phyloP scores from a whole-genome alignment of 30 jellyfish, hydroid and myxozoan genomes.

The Aurelia aurita complex sp. Pacific region DNA sequence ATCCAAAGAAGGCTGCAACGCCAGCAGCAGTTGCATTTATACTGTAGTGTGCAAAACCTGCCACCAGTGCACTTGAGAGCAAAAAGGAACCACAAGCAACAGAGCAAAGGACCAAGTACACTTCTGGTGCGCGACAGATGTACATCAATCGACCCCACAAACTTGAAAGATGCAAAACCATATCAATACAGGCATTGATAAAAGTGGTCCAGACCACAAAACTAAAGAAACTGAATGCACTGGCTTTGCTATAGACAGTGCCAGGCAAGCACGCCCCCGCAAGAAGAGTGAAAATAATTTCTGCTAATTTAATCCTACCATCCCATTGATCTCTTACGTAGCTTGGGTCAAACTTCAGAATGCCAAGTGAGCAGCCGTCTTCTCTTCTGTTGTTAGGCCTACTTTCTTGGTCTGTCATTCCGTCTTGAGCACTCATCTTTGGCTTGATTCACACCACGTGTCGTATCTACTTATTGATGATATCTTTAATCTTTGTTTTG shows the following conservation, averaged over 20 bases:
- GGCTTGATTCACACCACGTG: too few relatives aligned
- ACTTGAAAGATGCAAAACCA: slow-evolving; percentile 55
- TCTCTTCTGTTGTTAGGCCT: slow-evolving; percentile 13
- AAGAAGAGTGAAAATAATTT: slow-evolving; percentile 39
- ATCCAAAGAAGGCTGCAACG: slow-evolving; percentile 72
- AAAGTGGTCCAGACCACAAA: slow-evolving; percentile 73
- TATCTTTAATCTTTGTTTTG: too few relatives aligned
- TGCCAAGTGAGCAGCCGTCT: slow-evolving; percentile 53
- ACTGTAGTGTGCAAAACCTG: slow-evolving; percentile 47
- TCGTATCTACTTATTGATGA: too few relatives aligned
- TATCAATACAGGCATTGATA: slow-evolving; percentile 53
- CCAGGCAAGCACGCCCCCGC: slow-evolving; percentile 70
- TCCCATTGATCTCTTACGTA: slow-evolving; percentile 61
- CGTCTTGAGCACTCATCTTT: too few relatives aligned
- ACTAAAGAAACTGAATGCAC: slow-evolving; percentile 57
- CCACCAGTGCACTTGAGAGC: slow-evolving; percentile 71
- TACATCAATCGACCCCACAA: slow-evolving; percentile 54
- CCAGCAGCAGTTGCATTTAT: slow-evolving; percentile 39
- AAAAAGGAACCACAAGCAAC: slow-evolving; percentile 56
- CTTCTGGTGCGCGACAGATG: slow-evolving; percentile 71
- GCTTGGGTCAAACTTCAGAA: slow-evolving; percentile 48
- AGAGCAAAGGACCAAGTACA: slow-evolving; percentile 55
- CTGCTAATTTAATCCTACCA: slow-evolving; percentile 71
- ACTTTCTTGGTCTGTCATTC: slow-evolving; percentile 20
- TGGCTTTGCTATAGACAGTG: slow-evolving; percentile 24